Evolutionary conservation across 2,113 vertebrate species (phyloP).

Genomic region (Galemys pyrenaicus): DNA sequence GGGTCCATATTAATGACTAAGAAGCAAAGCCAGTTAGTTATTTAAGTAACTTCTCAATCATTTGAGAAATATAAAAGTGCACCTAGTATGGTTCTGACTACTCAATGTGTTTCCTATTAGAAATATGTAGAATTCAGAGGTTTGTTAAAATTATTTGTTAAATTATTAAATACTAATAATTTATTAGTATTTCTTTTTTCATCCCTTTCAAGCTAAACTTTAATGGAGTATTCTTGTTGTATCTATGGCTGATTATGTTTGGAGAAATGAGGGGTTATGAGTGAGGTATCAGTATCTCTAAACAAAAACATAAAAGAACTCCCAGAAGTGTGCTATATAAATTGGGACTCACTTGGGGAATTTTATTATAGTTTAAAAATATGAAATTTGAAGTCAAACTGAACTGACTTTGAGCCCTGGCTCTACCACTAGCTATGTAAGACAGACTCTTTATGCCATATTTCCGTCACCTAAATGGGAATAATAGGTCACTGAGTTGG

Average conservation of each 20-base stretch:
- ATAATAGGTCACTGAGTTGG: neutral
- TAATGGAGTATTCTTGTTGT: neutral
- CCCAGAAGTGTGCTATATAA: neutral
- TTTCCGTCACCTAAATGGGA: neutral
- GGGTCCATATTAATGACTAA: neutral
- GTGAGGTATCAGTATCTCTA: neutral
- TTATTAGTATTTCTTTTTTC: neutral
- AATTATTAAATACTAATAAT: neutral
- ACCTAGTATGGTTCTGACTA: conserved; percentile 14
- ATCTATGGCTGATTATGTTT: neutral
- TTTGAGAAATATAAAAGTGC: conserved; percentile 27
- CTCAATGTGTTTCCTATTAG: conserved; percentile 29
- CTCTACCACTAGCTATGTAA: neutral
- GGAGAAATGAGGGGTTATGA: neutral
- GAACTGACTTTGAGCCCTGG: neutral
- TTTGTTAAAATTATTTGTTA: no score
- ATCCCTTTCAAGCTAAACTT: neutral
- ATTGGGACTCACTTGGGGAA: neutral
- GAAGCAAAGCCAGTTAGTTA: conserved; percentile 9
- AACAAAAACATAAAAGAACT: neutral
- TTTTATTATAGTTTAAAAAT: neutral
- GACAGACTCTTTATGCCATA: neutral
- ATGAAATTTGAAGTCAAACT: neutral
- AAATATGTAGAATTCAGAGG: conserved; percentile 16
- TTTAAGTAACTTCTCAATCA: conserved; percentile 31